A percentile compares a stretch with the other conserved stretches of the same genome.
Evolutionary conservation across 2,797 vertebrate genomes (phyloP).

Genomic region (Platalea minor): DNA sequence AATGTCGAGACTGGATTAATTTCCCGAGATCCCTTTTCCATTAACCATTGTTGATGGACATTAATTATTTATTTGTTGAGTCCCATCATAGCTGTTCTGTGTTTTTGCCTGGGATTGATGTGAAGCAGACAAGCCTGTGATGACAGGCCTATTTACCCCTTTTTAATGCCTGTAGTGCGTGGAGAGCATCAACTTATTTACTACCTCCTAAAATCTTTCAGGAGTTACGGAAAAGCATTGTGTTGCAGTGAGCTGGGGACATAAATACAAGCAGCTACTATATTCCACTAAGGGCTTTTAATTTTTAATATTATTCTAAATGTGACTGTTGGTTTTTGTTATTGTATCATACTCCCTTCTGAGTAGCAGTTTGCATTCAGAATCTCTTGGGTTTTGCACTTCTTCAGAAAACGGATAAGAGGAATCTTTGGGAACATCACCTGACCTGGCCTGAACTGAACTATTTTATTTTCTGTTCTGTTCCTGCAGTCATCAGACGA

Average conservation of each 20-base stretch:
- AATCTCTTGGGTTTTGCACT: neutral
- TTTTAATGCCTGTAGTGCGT: neutral
- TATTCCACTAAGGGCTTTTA: neutral
- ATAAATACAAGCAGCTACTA: neutral
- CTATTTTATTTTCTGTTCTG: neutral
- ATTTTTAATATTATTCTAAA: slow-evolving; percentile 16
- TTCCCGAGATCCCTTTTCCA: neutral
- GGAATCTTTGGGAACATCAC: neutral
- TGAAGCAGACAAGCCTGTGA: neutral
- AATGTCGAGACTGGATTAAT: neutral
- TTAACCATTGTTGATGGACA: neutral
- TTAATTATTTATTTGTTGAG: neutral
- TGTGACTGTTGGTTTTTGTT: neutral
- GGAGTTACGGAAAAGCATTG: neutral
- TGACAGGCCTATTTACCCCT: neutral
- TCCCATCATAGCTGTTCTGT: neutral
- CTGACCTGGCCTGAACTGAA: neutral
- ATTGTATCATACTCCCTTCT: neutral
- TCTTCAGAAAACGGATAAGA: neutral
- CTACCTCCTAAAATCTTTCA: neutral
- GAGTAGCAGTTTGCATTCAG: neutral
- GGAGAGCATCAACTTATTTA: neutral
- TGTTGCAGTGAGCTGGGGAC: neutral
- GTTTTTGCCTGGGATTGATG: neutral
- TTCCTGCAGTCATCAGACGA: neutral